Conservation (phyloP, 2,113 vertebrate genomes). For the Ceyx melanurus region DNA sequence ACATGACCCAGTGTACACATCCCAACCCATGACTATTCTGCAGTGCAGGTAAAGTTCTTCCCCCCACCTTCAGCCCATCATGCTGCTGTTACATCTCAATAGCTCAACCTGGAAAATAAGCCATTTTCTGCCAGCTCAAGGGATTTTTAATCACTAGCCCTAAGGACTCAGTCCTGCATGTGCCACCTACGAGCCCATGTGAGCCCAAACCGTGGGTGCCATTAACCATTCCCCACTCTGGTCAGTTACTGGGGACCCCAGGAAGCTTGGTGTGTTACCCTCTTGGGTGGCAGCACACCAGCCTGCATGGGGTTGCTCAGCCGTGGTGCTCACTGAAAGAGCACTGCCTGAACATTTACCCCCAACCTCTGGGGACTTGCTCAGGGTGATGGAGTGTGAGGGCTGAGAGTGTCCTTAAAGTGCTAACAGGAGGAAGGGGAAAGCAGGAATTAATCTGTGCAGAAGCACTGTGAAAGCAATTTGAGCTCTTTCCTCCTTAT, state of each 20-base stretch:
- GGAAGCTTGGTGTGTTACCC: rapidly evolving
- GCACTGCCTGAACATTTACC: neutral
- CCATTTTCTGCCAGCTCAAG: neutral
- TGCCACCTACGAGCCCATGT: neutral
- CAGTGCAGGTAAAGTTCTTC: neutral
- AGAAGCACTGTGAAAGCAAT: neutral
- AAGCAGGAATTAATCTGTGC: neutral
- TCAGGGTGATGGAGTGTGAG: neutral
- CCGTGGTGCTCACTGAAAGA: neutral
- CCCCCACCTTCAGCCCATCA: neutral
- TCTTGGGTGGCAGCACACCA: rapidly evolving
- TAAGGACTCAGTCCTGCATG: neutral
- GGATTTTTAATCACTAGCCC: neutral
- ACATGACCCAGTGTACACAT: neutral
- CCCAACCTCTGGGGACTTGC: neutral
- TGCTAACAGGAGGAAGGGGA: neutral
- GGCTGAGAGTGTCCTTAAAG: neutral
- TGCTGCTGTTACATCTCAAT: neutral
- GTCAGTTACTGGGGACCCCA: neutral
- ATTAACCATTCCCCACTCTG: neutral
- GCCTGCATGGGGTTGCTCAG: neutral
- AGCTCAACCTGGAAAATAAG: neutral
- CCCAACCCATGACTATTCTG: neutral
- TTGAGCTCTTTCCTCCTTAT: rapidly evolving
- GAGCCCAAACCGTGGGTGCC: neutral